Evolutionary conservation across 1,140 invertebrate genomes (phyloP).

Genomic region (Glomeris maerens): DNA sequence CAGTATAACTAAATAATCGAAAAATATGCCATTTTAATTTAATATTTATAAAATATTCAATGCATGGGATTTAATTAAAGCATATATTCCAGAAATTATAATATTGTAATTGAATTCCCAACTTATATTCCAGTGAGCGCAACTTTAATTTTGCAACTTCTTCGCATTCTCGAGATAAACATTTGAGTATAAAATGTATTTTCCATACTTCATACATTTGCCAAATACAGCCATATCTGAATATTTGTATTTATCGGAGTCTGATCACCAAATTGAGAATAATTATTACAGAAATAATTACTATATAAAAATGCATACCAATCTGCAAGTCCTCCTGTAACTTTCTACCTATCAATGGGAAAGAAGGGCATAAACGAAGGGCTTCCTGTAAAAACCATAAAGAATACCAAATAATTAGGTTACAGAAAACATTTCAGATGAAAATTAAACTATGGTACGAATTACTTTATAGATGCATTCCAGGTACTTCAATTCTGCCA

Average conservation of each 20-base stretch:
- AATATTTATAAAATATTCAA: no score
- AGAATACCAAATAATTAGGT: not conserved
- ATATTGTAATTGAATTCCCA: no score
- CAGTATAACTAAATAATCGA: not conserved
- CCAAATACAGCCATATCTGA: not conserved
- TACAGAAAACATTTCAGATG: not conserved
- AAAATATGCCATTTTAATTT: no score
- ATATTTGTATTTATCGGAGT: no score
- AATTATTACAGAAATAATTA: no score
- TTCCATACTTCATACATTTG: not conserved
- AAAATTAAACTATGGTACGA: not conserved
- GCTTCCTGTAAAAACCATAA: conserved; percentile 33
- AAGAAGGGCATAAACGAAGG: conserved; percentile 47
- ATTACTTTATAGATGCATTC: conserved; percentile 48
- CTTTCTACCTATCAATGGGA: conserved; percentile 41
- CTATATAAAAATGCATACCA: conserved; percentile 23
- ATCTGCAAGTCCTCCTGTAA: conserved; percentile 33
- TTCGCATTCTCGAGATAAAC: no score
- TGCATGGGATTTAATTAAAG: no score
- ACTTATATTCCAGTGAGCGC: no score
- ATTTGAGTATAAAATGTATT: not conserved
- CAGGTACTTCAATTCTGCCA: conserved; percentile 47
- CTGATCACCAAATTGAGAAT: no score
- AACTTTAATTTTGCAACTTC: no score
- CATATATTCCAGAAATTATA: no score